These are phyloP conservation scores for Limnodromus scolopaceus DNA, from an alignment of 2,797 vertebrate genomes.

Conservation along the genomic window DNA sequence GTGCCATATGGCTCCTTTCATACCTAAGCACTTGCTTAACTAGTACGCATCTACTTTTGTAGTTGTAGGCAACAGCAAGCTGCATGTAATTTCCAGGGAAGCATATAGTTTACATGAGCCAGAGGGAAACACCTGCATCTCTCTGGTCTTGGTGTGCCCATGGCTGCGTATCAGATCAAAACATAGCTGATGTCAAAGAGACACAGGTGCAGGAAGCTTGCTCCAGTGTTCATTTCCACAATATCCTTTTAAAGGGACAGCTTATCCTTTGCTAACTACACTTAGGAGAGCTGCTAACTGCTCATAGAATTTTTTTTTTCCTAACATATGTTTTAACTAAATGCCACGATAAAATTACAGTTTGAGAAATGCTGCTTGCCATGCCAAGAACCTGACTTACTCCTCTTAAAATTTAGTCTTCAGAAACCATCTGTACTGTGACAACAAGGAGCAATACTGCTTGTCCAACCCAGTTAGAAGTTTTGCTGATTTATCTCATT, in stretches of 20 bases:
- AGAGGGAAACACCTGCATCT: slow-evolving; percentile 75
- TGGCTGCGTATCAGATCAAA: slow-evolving; percentile 51
- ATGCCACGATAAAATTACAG: slow-evolving; percentile 25
- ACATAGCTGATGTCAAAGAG: slow-evolving; percentile 44
- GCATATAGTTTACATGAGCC: slow-evolving; percentile 24
- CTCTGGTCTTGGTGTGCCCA: neutral
- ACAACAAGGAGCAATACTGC: neutral
- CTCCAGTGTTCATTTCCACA: slow-evolving; percentile 38
- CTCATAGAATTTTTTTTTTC: neutral
- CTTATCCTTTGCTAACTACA: slow-evolving; percentile 6
- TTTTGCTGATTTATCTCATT: neutral
- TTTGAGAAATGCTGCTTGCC: neutral
- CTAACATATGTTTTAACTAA: slow-evolving; percentile 24
- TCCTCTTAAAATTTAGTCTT: slow-evolving; percentile 18
- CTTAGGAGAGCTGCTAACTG: slow-evolving; percentile 26
- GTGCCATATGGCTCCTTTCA: neutral
- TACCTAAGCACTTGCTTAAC: neutral
- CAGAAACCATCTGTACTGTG: neutral
- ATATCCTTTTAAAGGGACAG: slow-evolving; percentile 58
- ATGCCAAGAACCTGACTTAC: neutral
- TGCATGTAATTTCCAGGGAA: slow-evolving; percentile 46
- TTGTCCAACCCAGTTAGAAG: neutral
- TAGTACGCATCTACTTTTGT: neutral
- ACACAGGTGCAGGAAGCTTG: slow-evolving; percentile 69
- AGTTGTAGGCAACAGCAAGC: neutral